phyloP scores from a whole-genome alignment of 2,113 vertebrate genomes.

The Agelaius tricolor region DNA sequence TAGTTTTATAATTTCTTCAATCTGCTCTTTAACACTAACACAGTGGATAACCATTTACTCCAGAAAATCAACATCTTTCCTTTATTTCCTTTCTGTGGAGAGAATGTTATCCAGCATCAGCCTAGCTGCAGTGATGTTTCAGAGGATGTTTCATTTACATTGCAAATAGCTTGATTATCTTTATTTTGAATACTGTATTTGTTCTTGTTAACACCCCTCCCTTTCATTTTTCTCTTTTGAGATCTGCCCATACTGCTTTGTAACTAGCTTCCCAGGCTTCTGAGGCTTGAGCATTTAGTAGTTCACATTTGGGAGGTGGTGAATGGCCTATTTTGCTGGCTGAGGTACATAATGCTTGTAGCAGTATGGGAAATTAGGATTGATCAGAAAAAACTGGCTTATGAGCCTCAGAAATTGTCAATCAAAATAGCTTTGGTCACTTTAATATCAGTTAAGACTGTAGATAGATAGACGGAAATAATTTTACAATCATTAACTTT shows the following conservation, averaged over 20 bases:
- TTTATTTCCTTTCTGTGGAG: constrained; percentile 52
- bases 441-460: not conserved
- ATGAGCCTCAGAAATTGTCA: not conserved
- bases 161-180: constrained; percentile 3
- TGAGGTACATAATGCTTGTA: not conserved
- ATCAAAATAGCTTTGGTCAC: not conserved
- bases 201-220: not conserved
- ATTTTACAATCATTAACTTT: constrained; percentile 16
- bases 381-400: not conserved
- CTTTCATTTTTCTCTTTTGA: constrained; percentile 17
- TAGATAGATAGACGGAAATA: not conserved
- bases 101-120: constrained; percentile 1
- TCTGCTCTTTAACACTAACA: constrained; percentile 57
- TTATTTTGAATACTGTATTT: constrained; percentile 44
- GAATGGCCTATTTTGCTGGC: not conserved
- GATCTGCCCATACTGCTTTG: not conserved
- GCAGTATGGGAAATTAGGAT: not conserved
- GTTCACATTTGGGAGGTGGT: not conserved
- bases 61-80: constrained; percentile 39
- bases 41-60: constrained; percentile 42
- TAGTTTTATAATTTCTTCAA: constrained; percentile 64
- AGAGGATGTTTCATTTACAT: constrained; percentile 33
- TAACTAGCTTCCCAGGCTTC: not conserved
- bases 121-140: constrained; percentile 3
- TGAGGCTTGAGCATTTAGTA: not conserved